Evolutionary conservation across 2,797 vertebrate genomes (phyloP).

Genomic region (Glyptemys insculpta): DNA sequence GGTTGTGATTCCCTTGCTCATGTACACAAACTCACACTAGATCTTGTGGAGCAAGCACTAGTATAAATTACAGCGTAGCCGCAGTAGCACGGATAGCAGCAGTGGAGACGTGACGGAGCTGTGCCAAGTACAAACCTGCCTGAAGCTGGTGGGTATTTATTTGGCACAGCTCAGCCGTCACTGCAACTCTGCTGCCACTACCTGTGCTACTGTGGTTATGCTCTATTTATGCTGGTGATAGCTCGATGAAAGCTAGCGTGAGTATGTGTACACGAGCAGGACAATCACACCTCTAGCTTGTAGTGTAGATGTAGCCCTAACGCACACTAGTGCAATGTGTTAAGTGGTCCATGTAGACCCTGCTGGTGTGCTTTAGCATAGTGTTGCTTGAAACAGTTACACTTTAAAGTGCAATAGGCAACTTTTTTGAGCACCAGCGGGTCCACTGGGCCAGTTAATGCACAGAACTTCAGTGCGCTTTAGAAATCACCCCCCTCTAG

Average conservation of each 20-base stretch:
- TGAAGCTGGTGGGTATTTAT: not conserved
- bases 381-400: not conserved
- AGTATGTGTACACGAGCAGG: not conserved
- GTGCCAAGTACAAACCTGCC: not conserved
- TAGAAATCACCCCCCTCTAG: not conserved
- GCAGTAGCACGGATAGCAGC: not conserved
- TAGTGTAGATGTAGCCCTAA: not conserved
- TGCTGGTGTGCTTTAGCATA: not conserved
- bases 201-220: not conserved
- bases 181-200: no score
- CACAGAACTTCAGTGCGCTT: not conserved
- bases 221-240: not conserved
- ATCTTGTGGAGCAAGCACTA: not conserved
- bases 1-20: not conserved
- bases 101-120: not conserved
- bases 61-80: not conserved
- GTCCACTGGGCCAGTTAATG: not conserved
- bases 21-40: not conserved
- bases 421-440: not conserved
- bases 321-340: not conserved
- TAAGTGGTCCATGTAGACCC: not conserved
- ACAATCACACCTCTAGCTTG: not conserved
- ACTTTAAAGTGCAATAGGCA: not conserved
- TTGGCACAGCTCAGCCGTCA: not conserved
- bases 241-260: not conserved